Percentiles rank a stretch among this genome's conserved stretches.
These are phyloP conservation scores for Nasonia giraulti DNA, from an alignment of 1,140 invertebrate species.

Conservation along the genomic window DNA sequence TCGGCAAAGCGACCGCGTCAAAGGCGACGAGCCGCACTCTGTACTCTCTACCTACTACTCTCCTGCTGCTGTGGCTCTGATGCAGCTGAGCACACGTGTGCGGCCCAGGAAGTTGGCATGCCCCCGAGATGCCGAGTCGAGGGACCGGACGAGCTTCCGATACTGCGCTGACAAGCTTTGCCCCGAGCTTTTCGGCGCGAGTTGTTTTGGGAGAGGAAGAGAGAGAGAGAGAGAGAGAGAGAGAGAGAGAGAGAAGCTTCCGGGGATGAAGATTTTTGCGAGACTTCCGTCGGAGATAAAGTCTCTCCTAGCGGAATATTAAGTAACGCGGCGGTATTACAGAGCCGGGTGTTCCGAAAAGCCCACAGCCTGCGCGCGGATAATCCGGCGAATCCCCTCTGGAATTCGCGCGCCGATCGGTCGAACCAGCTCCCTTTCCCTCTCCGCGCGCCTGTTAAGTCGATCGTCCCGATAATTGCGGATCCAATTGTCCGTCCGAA, in stretches of 20 bases:
- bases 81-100: background rate
- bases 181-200: background rate
- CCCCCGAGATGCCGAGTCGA: conserved; percentile 17
- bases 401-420: conserved; percentile 31
- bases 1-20: conserved; percentile 44
- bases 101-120: background rate
- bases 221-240: too few relatives aligned
- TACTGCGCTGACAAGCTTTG: background rate
- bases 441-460: conserved; percentile 31
- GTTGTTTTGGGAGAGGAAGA: too few relatives aligned
- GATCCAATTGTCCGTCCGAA: conserved; percentile 45
- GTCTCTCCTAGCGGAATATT: background rate
- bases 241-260: background rate
- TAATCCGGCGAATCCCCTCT: conserved; percentile 10
- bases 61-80: background rate
- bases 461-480: conserved; percentile 50
- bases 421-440: background rate
- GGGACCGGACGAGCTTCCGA: conserved; percentile 18
- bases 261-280: conserved; percentile 3
- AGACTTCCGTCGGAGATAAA: background rate
- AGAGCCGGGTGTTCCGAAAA: too few relatives aligned
- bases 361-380: background rate
- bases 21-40: conserved; percentile 16
- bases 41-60: background rate
- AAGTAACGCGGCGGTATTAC: background rate